Evolutionary conservation across 1,140 invertebrate species (phyloP).

Genomic region (Drosophila pallidifrons): DNA sequence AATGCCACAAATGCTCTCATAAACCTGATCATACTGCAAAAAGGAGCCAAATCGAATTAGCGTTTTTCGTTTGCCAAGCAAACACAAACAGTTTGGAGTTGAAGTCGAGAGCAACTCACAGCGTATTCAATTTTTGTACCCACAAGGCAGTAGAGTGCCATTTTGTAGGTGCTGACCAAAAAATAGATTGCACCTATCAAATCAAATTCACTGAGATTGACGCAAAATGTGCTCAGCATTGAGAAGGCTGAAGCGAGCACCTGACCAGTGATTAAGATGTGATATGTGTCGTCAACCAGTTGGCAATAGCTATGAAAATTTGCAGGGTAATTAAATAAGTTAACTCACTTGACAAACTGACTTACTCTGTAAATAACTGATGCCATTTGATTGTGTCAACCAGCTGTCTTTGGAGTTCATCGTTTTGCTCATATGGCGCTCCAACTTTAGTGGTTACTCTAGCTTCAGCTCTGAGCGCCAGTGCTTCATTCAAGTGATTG

Average conservation of each 20-base stretch:
- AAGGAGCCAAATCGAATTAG: conserved; percentile 4
- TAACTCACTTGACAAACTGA: neutral
- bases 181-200: conserved; percentile 50
- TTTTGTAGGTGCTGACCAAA: conserved; percentile 58
- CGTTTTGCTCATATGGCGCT: neutral
- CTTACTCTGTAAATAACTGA: conserved; percentile 60
- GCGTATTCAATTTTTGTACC: conserved; percentile 67
- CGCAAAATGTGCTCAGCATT: conserved; percentile 52
- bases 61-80: too few relatives aligned
- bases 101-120: conserved; percentile 29
- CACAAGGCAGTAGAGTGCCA: conserved; percentile 64
- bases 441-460: conserved; percentile 11
- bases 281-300: conserved; percentile 47
- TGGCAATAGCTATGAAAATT: conserved; percentile 46
- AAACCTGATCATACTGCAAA: conserved; percentile 58
- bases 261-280: conserved; percentile 57
- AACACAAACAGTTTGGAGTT: neutral
- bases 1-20: conserved; percentile 47
- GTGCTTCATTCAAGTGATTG: conserved; percentile 22
- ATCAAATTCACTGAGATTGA: conserved; percentile 53
- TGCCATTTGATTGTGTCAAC: conserved; percentile 68
- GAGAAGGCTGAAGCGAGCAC: conserved; percentile 53
- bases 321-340: neutral
- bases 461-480: conserved; percentile 26
- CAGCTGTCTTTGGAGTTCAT: conserved; percentile 8